Conservation (phyloP, 37 sponge, comb jelly and placozoan species). For the Haliclona indistincta region DNA sequence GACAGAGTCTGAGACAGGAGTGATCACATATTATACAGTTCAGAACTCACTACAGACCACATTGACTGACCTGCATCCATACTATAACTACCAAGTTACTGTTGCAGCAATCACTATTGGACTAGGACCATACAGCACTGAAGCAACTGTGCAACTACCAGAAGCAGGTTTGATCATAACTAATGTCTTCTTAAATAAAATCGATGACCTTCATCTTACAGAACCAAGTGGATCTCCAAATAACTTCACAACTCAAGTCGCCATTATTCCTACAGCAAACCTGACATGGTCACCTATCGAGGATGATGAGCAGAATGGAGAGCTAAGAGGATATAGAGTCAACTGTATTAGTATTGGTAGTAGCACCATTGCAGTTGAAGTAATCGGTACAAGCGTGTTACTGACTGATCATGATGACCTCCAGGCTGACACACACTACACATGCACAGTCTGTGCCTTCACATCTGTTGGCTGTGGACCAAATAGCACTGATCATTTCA, state of each 20-base stretch:
- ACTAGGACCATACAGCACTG: conserved; percentile 1
- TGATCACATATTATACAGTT: neutral
- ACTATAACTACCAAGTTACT: neutral
- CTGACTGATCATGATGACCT: neutral
- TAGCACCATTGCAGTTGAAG: neutral
- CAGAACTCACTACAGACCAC: neutral
- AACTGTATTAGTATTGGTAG: neutral
- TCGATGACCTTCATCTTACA: neutral
- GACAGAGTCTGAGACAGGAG: neutral
- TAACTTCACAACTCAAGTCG: neutral
- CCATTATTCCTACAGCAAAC: neutral
- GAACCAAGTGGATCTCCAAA: neutral
- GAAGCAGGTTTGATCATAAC: conserved; percentile 22
- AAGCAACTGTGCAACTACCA: neutral
- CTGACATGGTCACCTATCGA: neutral
- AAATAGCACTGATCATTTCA: neutral
- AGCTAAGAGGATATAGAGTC: neutral
- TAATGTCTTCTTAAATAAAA: neutral
- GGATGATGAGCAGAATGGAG: neutral
- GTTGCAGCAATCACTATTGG: conserved; percentile 16
- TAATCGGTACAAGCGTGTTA: conserved; percentile 4
- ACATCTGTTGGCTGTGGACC: conserved; percentile 14
- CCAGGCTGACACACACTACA: neutral
- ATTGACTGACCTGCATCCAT: neutral
- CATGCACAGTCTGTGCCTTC: conserved; percentile 1